phyloP scores from a whole-genome alignment of 2,113 vertebrate genomes.

The Gorsachius goisagi region DNA sequence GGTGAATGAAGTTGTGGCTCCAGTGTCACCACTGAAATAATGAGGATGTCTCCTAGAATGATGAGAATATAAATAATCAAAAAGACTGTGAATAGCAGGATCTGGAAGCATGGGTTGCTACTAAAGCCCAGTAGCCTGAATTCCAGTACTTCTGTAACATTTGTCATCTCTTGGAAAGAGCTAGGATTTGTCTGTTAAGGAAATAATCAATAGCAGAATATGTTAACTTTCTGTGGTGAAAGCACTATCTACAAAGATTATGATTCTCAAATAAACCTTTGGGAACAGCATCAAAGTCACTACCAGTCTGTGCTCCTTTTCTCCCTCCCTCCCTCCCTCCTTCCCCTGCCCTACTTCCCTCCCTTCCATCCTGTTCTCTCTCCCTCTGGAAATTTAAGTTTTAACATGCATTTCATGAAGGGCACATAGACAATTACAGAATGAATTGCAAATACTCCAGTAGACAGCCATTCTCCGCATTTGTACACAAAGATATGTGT shows the following conservation, averaged over 20 bases:
- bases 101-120: neutral
- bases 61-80: neutral
- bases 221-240: neutral
- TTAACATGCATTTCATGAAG: neutral
- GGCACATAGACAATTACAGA: neutral
- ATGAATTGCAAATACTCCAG: neutral
- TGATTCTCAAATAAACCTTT: neutral
- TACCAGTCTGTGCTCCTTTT: neutral
- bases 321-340: neutral
- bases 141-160: neutral
- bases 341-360: too few relatives aligned
- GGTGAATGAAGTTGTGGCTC: neutral
- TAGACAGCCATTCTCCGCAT: neutral
- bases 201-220: neutral
- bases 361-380: neutral
- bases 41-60: neutral
- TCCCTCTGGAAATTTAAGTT: neutral
- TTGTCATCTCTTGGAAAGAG: neutral
- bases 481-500: neutral
- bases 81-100: neutral
- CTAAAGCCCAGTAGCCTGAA: neutral
- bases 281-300: neutral
- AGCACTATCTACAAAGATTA: neutral
- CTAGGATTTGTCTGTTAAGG: neutral
- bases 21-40: neutral